Base-by-base conservation (phyloP, 1,140 invertebrate species). In the Aleiodes sp. region DNA sequence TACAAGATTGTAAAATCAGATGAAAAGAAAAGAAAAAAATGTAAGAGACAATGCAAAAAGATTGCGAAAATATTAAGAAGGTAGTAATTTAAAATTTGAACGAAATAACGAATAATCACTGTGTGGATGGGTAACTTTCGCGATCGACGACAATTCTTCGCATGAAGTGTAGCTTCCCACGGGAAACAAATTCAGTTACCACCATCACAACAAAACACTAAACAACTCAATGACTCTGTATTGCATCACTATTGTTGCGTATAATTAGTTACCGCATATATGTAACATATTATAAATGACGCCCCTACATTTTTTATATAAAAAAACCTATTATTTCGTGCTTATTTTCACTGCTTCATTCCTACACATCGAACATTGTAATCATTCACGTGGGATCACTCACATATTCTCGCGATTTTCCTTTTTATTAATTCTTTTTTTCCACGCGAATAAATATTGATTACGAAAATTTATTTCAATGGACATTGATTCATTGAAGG, bases 61-160 rank as follows among this genome's bases (percentile, higher is more conserved):
- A 43, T 43, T 43, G 39, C 39, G 39, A 43, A 43, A 43, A 43
- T 16, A n/a, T n/a, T n/a, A n/a, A n/a, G n/a, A n/a, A 43, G n/a
- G 39, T 43, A 16, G 14, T 16, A 43, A 16, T 43, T 43, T 4
- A 43, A 14, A 43, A 16, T 43, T 4, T 43, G n/a, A 43, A 16
- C n/a, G 39, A 43, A n/a, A n/a, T n/a, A n/a, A n/a, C 7, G 39
- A 43, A 16, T 16, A 43, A 43, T 43, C 12, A 8, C 26, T 29
- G 35, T n/a, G n/a, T 33, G 37, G 67, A 66, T 69, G 57, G 31
- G 71, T 41, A 62, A 66, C 39, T 72, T 66, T 69, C 63, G 63
- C 68, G 67, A 56, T 72, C 59, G 43, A 52, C 63, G 62, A 60
- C 57, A 33, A 31, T 19, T 24, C n/a, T n/a, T n/a, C 60, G 14